These are phyloP conservation scores for Chymomyza caudatula DNA, from an alignment of 2,888 invertebrate genomes.

Conservation along the genomic window DNA sequence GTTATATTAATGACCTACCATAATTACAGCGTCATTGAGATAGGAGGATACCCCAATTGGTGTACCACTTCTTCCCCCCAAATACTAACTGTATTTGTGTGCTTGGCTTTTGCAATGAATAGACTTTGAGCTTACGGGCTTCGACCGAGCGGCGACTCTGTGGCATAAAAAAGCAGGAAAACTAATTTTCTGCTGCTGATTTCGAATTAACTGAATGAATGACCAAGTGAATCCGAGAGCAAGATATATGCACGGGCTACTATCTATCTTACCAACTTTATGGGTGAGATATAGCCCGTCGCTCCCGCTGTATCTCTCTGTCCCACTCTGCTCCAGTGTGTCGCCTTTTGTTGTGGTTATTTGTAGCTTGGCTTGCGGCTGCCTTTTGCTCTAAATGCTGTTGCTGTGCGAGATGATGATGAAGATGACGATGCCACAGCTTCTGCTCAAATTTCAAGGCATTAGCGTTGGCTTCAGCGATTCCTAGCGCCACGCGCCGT, in stretches of 20 bases:
- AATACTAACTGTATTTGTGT: not conserved
- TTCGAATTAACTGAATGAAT: constrained; percentile 73
- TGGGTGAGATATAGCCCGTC: not conserved
- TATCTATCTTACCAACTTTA: not conserved
- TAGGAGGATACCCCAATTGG: not conserved
- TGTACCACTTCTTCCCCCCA: constrained; percentile 20
- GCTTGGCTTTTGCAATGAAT: not conserved
- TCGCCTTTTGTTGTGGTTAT: not conserved
- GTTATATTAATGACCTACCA: constrained; percentile 56
- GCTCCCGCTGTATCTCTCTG: not conserved
- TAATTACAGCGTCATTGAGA: constrained; percentile 44
- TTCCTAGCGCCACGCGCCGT: not conserved
- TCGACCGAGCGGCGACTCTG: not conserved
- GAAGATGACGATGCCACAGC: constrained; percentile 24
- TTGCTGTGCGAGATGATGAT: not conserved
- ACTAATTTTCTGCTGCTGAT: constrained; percentile 75
- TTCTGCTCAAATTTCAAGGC: constrained; percentile 28
- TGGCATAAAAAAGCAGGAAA: constrained; percentile 44
- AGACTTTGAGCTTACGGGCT: not conserved
- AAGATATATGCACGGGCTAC: constrained; percentile 24
- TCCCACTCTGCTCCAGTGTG: not conserved
- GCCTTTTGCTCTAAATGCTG: constrained; percentile 4
- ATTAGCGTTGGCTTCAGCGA: constrained; percentile 15
- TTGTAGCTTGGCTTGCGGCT: not conserved
- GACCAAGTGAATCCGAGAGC: constrained; percentile 47